phyloP scores from a whole-genome alignment of 2,888 invertebrate species.

The Nomada goodeniana region DNA sequence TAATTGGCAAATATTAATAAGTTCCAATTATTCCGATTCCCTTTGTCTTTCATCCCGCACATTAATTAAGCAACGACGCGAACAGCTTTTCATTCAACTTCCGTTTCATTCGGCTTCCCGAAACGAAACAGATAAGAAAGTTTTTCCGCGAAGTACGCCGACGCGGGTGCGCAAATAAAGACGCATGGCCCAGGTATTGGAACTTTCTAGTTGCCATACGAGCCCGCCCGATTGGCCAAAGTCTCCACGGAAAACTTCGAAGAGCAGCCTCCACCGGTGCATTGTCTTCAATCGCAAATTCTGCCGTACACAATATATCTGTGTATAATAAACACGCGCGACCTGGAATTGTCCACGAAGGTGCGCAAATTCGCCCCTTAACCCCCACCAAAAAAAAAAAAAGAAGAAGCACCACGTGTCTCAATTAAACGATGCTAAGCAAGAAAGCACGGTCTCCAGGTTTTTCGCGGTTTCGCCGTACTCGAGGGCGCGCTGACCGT shows the following conservation, averaged over 20 bases:
- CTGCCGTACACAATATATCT: neutral
- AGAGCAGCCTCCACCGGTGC: neutral
- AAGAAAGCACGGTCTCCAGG: constrained; percentile 36
- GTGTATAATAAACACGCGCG: neutral
- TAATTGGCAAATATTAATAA: too few species aligned
- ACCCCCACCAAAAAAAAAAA: too few species aligned
- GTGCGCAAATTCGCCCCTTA: too few species aligned
- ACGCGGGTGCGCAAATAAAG: too few species aligned
- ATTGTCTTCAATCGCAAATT: constrained; percentile 5
- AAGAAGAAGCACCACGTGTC: too few species aligned
- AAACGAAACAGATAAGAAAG: neutral
- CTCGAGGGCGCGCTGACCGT: constrained; percentile 59
- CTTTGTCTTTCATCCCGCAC: too few species aligned
- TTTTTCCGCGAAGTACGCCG: too few species aligned
- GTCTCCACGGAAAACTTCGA: neutral
- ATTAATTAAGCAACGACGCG: too few species aligned
- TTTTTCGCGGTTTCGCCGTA: constrained; percentile 19
- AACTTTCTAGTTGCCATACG: neutral
- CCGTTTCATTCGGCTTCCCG: too few species aligned
- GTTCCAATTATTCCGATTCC: too few species aligned
- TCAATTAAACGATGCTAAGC: constrained; percentile 29
- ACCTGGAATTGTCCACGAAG: neutral
- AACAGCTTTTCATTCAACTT: too few species aligned
- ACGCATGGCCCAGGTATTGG: neutral
- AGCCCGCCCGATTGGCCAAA: neutral